Base-by-base conservation (phyloP, 2,888 invertebrate genomes). In the Atrina japonica region DNA sequence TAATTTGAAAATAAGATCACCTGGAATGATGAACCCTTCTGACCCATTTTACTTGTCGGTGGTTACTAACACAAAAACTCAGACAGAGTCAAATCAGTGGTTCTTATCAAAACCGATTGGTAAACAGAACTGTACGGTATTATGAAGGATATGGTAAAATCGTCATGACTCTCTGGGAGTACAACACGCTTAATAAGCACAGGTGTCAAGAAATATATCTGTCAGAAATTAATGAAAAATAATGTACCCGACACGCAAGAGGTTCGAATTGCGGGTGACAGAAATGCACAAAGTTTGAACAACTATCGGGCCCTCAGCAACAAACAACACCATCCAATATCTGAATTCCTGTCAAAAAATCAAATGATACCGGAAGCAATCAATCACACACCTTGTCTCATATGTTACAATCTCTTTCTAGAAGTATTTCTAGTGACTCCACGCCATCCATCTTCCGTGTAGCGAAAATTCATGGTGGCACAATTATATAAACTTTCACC, bases 221-320 rank as follows among this genome's bases (percentile, higher is more conserved):
- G 56, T 30, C 56, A 56, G 25, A 56, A 29, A 35, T 21, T 56
- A 16, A 3, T 29, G 25, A 35, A 56, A 35, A 56, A 56, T n/a
- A 35, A 56, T n/a, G 56, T 56, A 9, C 40, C 56, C 5, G 35
- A 35, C 35, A 35, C 35, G 5, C 35, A 35, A 7, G 56, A 29
- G 9, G 18, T 56, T 14, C 40, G n/a, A 16, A 9, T 29, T 3
- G 30, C 56, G 6, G 56, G 56, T 3, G 30, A 56, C 18, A 56
- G 30, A 35, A 56, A 56, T 35, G 35, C 56, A 56, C 56, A 56
- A n/a, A 30, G 30, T 16, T 35, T 56, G 14, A 56, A 56, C 56
- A 56, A 56, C 35, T 56, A 56, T 35, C 30, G 56, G 9, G 27
- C 16, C 23, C 21, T 52, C 9, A 52, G 23, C n/a, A 52, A 52